A percentile compares a stretch with the other conserved stretches of the same genome.
Evolutionary conservation across 2,797 vertebrate species (phyloP).

Genomic region (Hoplostethus atlanticus): DNA sequence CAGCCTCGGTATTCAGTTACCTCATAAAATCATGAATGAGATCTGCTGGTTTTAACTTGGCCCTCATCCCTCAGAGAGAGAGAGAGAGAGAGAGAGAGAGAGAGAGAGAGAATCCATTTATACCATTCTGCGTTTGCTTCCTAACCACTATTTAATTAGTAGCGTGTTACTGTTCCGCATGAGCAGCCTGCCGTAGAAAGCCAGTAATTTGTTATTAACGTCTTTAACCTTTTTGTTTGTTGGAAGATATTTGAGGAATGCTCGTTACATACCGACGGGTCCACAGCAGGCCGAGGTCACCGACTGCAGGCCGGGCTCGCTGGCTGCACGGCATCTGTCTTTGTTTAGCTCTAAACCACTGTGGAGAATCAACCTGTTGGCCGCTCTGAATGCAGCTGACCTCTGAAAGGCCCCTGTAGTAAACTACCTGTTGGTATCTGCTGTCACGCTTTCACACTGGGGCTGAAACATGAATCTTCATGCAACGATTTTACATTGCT

Average conservation of each 20-base stretch:
- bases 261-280: constrained; percentile 42
- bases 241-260: constrained; percentile 57
- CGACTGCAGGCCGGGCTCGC: constrained; percentile 26
- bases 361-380: constrained; percentile 40
- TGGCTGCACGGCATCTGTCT: constrained; percentile 46
- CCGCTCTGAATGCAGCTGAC: constrained; percentile 10
- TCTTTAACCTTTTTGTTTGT: constrained; percentile 58
- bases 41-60: constrained; percentile 37
- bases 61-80: constrained; percentile 13
- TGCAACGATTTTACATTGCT: no score
- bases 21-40: constrained; percentile 54
- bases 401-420: neutral
- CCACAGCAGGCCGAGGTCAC: constrained; percentile 43
- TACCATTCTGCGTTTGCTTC: constrained; percentile 31
- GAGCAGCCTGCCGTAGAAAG: constrained; percentile 34
- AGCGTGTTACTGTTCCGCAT: constrained; percentile 44
- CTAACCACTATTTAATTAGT: constrained; percentile 61
- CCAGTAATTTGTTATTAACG: constrained; percentile 59
- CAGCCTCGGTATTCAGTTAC: constrained; percentile 35
- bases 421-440: neutral
- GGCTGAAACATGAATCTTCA: no score
- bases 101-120: constrained; percentile 13
- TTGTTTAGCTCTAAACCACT: constrained; percentile 52
- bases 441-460: neutral
- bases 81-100: constrained; percentile 23